phyloP scores from a whole-genome alignment of 2,797 vertebrate genomes.

The Lacerta bilineata region DNA sequence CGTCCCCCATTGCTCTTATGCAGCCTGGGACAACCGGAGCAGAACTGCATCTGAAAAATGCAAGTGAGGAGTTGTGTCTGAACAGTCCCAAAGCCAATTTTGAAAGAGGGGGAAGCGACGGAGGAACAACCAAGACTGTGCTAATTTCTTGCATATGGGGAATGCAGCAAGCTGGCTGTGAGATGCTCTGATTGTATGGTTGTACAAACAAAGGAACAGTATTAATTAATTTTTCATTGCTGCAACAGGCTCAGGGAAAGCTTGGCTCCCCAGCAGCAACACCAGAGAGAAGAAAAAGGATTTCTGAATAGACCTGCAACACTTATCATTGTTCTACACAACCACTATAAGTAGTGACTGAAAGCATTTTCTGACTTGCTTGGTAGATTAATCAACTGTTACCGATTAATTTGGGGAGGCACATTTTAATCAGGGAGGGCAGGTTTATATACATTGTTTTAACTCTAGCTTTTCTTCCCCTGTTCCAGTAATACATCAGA shows the following conservation, averaged over 20 bases:
- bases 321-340: too few relatives aligned
- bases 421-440: not conserved
- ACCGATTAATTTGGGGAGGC: too few relatives aligned
- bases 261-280: not conserved
- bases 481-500: not conserved
- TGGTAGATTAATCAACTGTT: not conserved
- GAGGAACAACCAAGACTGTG: not conserved
- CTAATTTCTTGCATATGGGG: conserved; percentile 27
- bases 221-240: conserved; percentile 75
- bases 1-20: not conserved
- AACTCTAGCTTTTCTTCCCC: not conserved
- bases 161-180: not conserved
- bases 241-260: conserved; percentile 52
- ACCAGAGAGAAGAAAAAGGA: not conserved
- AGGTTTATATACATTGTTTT: not conserved
- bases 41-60: not conserved
- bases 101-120: too few relatives aligned
- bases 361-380: not conserved
- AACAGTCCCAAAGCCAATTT: not conserved
- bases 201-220: conserved; percentile 71
- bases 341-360: not conserved
- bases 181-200: not conserved
- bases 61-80: not conserved
- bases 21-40: too few relatives aligned
- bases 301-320: not conserved